These are phyloP conservation scores for Lithophane leautieri DNA, from an alignment of 2,888 invertebrate genomes.

Conservation along the genomic window DNA sequence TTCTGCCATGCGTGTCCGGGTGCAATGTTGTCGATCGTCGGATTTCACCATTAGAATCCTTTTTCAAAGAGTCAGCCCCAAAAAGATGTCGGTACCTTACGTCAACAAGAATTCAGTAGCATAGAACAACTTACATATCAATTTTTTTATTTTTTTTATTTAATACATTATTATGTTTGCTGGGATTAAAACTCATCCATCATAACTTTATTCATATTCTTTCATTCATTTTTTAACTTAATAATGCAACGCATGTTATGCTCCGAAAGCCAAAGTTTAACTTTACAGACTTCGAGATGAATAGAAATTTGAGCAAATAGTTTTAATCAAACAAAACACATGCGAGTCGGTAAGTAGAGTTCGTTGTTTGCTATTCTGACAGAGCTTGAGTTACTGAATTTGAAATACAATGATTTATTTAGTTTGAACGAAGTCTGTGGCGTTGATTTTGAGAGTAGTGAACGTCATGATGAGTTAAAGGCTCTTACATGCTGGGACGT, in stretches of 20 bases:
- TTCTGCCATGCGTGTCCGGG: no score
- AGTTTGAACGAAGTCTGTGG: constrained; percentile 15
- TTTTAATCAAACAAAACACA: constrained; percentile 52
- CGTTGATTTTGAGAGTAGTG: constrained; percentile 10
- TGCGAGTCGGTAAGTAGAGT: constrained; percentile 19
- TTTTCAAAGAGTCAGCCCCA: no score
- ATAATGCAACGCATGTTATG: not conserved
- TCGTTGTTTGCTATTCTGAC: constrained; percentile 27
- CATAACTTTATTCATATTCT: not conserved
- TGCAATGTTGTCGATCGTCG: no score
- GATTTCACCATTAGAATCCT: no score
- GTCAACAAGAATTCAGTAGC: no score
- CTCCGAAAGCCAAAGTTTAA: not conserved
- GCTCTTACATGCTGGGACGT: no score
- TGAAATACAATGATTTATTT: constrained; percentile 50
- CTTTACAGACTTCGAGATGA: constrained; percentile 9
- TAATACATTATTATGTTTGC: no score
- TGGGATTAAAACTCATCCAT: not conserved
- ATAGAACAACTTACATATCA: no score
- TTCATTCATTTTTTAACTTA: not conserved
- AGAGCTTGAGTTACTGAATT: constrained; percentile 34
- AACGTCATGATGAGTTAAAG: constrained; percentile 2
- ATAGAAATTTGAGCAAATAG: constrained; percentile 43
- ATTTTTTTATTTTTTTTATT: no score
- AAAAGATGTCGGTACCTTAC: no score